Evolutionary conservation across 2,888 invertebrate genomes (phyloP), one percentile per base, ranked within the genome.

Genomic region (Drosophila picticornis): DNA sequence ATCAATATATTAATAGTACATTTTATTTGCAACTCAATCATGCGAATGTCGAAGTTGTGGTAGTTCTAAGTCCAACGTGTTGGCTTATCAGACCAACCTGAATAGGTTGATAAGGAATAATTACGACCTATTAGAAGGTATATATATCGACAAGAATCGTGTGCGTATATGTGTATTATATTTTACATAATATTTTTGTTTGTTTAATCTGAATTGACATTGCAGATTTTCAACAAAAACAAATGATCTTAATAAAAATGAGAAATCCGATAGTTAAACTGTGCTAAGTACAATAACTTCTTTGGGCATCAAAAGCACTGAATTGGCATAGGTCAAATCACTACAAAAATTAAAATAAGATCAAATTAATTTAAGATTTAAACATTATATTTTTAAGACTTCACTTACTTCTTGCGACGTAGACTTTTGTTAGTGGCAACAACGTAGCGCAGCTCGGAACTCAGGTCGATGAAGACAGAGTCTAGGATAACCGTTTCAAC

Each of bases 401-500:
- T 2, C 4, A 53, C 84, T 83, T 80, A 92, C 92, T 91, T 92
- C 57, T 84, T 85, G 53, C 88, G 87, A 25, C 90, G 82, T 4
- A 70, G 9, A 36, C 93, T 93, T 51, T 81, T 88, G 38, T 85
- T 88, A 25, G 84, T 91, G 16, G 92, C 92, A 25, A 92, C 72
- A 4, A 84, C 81, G 66, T 92, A 93, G 22, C 84, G 75, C 31
- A 93, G 66, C 13, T 83, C 62, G 0, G 65, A 56, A 10, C 83
- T 69, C 22, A 93, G 70, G 7, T 73, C 70, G 19, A 64, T 60
- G 55, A 91, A 91, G 0, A 60, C 71, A 0, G 92, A 61, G 55
- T 88, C 90, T 36, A 95, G 81, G 74, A 94, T 93, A 1, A 94
- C 89, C 0, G 74, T 72, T 72, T 94, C 92, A 0, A 91, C 79